Evolutionary conservation across 2,888 invertebrate species (phyloP), one percentile per base, ranked within the genome.

Genomic region (Cylloceria caligata): DNA sequence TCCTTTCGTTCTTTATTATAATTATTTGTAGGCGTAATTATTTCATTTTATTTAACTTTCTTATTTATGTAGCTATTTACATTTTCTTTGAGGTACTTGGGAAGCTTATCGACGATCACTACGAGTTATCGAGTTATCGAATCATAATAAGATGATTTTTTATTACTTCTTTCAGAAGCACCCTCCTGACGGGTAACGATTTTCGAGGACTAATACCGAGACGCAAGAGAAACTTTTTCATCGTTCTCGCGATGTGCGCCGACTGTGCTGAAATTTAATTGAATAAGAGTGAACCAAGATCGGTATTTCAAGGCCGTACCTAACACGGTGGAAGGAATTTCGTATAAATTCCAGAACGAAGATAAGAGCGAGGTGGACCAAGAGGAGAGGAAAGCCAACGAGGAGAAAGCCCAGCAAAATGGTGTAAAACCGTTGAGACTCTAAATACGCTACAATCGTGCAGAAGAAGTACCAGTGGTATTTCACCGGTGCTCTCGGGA

Each of bases 251-350:
- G 42, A 19, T 67, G 60, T 62, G 71, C 57, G 49, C 67, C 75
- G 60, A 62, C 45, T 24, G 60, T 72, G 71, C 49, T 60, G 62
- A 67, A 81, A 81, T 81, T 60, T 49, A 67, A 67, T 81, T 57
- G 34, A 60, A 71, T 60, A 49, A 76, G 57, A 11, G 68, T 11
- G 47, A 65, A 60, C 65, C 57, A 57, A 39, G 21, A 42, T 49
- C 13, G 71, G 16, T 47, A 71, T 42, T 45, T 9, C 57, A 11
- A 16, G 1, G 42, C 21, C 47, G 47, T 49, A 39, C 36, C 60
- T 57, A 39, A 39, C 24, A 34, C 47, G 45, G 24, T 19, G 42
- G 49, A 60, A 57, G 60, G 49, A 79, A 67, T 72, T 72, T 57
- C 55, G 47, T 69, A 68, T 45, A 30, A 57, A 78, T 74, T 78